Percentiles rank a stretch among this genome's conserved stretches.
These are phyloP conservation scores for Myiotriccus ornatus DNA, from an alignment of 2,797 vertebrate genomes.

Conservation along the genomic window DNA sequence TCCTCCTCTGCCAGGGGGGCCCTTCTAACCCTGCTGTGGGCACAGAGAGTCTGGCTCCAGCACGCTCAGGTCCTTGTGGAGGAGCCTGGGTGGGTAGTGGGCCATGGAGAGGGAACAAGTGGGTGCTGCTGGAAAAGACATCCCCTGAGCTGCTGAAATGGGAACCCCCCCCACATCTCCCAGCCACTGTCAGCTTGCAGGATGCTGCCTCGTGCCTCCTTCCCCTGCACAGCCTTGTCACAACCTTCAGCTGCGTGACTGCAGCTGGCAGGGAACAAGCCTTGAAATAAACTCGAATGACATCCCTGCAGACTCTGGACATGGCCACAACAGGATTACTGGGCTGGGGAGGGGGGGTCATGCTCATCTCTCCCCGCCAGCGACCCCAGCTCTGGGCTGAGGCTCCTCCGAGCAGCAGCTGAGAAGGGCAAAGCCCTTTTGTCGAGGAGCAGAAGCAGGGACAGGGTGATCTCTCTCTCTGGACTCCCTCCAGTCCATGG, in stretches of 20 bases:
- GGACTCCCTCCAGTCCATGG: neutral
- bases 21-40: neutral
- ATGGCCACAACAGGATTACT: neutral
- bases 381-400: neutral
- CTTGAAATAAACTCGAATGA: slow-evolving; percentile 31
- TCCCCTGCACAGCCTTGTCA: neutral
- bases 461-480: neutral
- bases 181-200: neutral
- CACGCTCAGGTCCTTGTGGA: accelerated
- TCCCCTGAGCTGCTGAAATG: accelerated
- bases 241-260: slow-evolving; percentile 62
- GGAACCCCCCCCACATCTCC: neutral
- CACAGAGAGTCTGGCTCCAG: neutral
- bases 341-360: neutral
- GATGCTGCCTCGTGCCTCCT: neutral
- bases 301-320: neutral
- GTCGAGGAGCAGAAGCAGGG: neutral
- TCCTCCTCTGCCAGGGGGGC: neutral
- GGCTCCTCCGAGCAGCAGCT: neutral
- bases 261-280: slow-evolving; percentile 48
- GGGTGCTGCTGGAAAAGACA: neutral
- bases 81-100: neutral
- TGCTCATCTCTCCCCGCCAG: neutral
- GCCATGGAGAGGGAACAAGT: accelerated
- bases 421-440: neutral